Evolutionary conservation across 2,888 invertebrate species (phyloP).

Genomic region (Helleia helle): DNA sequence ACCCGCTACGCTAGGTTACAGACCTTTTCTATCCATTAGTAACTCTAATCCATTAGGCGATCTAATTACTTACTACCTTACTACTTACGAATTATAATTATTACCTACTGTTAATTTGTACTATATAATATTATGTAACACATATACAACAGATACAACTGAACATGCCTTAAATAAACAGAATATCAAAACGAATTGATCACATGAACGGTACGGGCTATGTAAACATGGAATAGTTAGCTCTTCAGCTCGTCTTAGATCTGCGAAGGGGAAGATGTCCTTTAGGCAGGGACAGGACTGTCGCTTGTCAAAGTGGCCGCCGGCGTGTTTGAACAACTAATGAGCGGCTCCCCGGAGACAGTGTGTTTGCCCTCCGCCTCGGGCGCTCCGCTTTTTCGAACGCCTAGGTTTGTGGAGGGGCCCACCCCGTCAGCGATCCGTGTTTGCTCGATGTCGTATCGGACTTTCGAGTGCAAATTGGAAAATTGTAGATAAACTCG

Average conservation of each 20-base stretch:
- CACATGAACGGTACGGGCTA: slow-evolving; percentile 19
- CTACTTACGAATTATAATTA: too few species aligned
- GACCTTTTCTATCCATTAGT: too few species aligned
- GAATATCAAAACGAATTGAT: slow-evolving; percentile 39
- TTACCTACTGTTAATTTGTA: too few species aligned
- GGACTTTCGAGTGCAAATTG: slow-evolving; percentile 50
- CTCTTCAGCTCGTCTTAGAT: slow-evolving; percentile 55
- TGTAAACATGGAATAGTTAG: slow-evolving; percentile 50
- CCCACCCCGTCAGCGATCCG: slow-evolving; percentile 26
- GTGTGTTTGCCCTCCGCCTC: slow-evolving; percentile 53
- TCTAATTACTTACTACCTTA: too few species aligned
- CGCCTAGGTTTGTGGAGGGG: slow-evolving; percentile 35
- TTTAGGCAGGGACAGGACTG: slow-evolving; percentile 39
- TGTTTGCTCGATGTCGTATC: slow-evolving; percentile 52
- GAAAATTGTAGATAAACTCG: slow-evolving; percentile 35
- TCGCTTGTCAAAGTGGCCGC: slow-evolving; percentile 69
- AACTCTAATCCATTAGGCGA: too few species aligned
- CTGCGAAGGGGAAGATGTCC: slow-evolving; percentile 58
- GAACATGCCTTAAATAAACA: neutral
- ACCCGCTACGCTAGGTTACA: too few species aligned
- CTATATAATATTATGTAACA: too few species aligned
- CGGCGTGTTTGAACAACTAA: slow-evolving; percentile 71
- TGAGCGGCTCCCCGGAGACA: slow-evolving; percentile 69
- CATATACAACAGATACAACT: too few species aligned
- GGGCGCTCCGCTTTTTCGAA: slow-evolving; percentile 55